A percentile compares a stretch with the other conserved stretches of the same genome.
Conservation (phyloP, 2,113 vertebrate genomes). For the Rhinoderma darwinii region DNA sequence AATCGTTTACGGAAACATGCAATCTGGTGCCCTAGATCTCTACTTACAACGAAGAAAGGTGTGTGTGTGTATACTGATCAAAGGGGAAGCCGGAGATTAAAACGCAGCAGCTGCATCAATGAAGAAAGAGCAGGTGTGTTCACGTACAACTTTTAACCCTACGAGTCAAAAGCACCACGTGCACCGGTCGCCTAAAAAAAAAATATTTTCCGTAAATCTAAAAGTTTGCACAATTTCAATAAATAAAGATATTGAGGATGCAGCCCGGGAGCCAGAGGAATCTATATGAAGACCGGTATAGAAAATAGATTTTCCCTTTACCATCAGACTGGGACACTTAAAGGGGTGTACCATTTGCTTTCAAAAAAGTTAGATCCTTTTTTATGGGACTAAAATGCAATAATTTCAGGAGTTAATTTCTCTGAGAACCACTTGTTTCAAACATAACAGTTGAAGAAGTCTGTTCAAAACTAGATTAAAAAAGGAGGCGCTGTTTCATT, state of each 20-base stretch:
- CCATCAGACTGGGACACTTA: no score
- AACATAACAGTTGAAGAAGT: no score
- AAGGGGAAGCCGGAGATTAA: conserved; percentile 41
- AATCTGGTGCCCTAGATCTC: conserved; percentile 27
- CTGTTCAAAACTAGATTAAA: not conserved
- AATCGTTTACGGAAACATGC: not conserved
- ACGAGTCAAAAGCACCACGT: no score
- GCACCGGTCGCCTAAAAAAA: not conserved
- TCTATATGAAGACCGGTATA: no score
- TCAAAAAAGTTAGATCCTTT: not conserved
- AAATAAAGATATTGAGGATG: no score
- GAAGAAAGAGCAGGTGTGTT: not conserved
- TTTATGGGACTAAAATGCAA: not conserved
- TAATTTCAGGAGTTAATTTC: not conserved
- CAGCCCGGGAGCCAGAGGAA: no score
- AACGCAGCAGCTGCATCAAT: conserved; percentile 3
- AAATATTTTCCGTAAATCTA: not conserved
- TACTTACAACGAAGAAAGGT: not conserved
- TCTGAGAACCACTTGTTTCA: not conserved
- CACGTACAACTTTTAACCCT: not conserved
- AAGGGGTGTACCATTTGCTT: no score
- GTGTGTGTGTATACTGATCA: conserved; percentile 48
- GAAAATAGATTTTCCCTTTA: no score
- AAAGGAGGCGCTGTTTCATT: not conserved
- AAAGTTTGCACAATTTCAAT: no score